Conservation (phyloP, 1,140 invertebrate species). For the Heliothis virescens region DNA sequence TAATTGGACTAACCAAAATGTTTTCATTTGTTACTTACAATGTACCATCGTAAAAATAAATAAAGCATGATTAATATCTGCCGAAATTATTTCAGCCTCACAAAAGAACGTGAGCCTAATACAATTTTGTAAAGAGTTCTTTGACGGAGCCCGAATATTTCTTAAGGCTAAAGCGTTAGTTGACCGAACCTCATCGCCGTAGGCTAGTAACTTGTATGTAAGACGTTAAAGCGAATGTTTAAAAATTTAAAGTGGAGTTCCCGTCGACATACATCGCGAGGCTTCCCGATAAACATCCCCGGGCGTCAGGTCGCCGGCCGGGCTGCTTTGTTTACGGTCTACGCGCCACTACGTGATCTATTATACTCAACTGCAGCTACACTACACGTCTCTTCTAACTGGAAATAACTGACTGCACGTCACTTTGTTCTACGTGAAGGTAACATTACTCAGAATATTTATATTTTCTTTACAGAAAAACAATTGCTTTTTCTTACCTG, state of each 20-base stretch:
- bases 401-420: conserved; percentile 38
- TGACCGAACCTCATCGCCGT: conserved; percentile 33
- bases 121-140: conserved; percentile 3
- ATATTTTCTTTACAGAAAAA: no score
- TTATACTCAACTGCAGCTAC: conserved; percentile 46
- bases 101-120: background rate
- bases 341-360: conserved; percentile 58
- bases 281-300: conserved; percentile 72
- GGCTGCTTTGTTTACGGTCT: conserved; percentile 65
- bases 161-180: conserved; percentile 25
- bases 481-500: no score
- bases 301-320: conserved; percentile 58
- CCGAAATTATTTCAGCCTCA: background rate
- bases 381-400: conserved; percentile 41
- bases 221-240: conserved; percentile 60
- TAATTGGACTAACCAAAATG: background rate
- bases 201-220: conserved; percentile 44
- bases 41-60: no score
- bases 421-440: conserved; percentile 5
- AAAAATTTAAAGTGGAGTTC: conserved; percentile 74
- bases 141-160: conserved; percentile 11
- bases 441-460: conserved; percentile 3
- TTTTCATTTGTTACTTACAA: background rate
- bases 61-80: no score
- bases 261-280: conserved; percentile 62